Evolutionary conservation across 2,113 vertebrate species (phyloP), one percentile per base, ranked within the genome.

Genomic region (Dicerorhinus sumatrensis): DNA sequence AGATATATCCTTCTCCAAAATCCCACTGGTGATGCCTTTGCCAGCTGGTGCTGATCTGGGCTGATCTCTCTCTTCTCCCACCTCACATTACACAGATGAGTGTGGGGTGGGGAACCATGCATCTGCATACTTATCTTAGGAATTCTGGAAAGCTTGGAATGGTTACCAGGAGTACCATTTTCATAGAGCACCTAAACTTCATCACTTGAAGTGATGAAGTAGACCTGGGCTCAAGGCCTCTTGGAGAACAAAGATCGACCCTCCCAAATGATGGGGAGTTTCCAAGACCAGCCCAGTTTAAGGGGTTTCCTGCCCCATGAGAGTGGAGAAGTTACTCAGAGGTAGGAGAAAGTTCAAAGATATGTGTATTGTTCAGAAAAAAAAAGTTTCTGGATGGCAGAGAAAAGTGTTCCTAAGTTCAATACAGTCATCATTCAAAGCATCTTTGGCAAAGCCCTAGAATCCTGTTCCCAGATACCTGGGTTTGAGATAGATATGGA

Each of bases 331-430:
- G 27, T 67, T 48, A 75, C 60, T 54, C 42, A 89, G 76, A 70
- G 3, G 14, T 5, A 86, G 48, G 7, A 77, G 54, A 54, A 65
- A 82, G 58, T 80, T 93, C 58, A 85, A 86, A 79, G 25, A 27
- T 29, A 65, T 3, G 5, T 16, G 2, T 25, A 3, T 46, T n/a
- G 3, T 58, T 85, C 46, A n/a, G 42, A 65, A 87, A 83, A 77
- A 77, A 18, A 5, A 20, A 91, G 73, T 86, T 62, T 73, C 62
- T 42, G 8, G 48, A 48, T 23, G 33, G 8, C 60, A 91, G 6
- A 80, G 70, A 67, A 16, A 94, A 94, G 58, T 82, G 17, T 69
- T 33, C 33, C 51, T 33, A 72, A 67, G 33, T 81, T 80, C 62
- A 39, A 70, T 33, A 60, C 6, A 18, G n/a, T 29, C 46, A 18